A percentile compares a stretch with the other conserved stretches of the same genome.
These are phyloP conservation scores for Chionis minor DNA, from an alignment of 2,113 vertebrate species.

Conservation along the genomic window DNA sequence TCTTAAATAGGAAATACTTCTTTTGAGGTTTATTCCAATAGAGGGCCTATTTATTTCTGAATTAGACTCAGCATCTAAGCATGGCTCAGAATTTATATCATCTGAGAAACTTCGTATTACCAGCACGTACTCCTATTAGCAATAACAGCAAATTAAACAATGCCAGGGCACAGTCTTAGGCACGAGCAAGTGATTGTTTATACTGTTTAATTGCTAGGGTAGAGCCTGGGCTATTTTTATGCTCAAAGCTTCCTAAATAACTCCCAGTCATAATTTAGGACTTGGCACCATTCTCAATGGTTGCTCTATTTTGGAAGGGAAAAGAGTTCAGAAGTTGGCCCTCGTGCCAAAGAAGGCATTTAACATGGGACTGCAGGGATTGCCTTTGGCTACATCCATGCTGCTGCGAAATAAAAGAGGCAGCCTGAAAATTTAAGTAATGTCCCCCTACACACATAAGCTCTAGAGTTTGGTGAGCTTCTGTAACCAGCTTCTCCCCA, in stretches of 20 bases:
- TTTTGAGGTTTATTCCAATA: background rate
- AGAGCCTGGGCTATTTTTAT: background rate
- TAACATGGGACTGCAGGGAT: accelerated
- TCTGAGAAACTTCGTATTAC: background rate
- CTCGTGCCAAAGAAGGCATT: background rate
- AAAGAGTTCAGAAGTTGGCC: background rate
- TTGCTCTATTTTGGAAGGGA: background rate
- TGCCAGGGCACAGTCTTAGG: background rate
- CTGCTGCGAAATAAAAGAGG: background rate
- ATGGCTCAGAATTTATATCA: background rate
- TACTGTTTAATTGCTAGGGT: constrained; percentile 1
- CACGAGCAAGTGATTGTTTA: background rate
- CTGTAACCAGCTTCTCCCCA: background rate
- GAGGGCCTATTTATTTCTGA: background rate
- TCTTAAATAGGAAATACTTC: background rate
- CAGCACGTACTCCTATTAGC: background rate
- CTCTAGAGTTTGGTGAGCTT: background rate
- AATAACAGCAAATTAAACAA: constrained; percentile 8
- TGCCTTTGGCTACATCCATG: background rate
- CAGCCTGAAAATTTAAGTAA: background rate
- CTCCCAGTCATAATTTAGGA: constrained; percentile 28
- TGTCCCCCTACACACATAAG: background rate
- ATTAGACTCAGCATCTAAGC: background rate
- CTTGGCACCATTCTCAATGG: background rate
- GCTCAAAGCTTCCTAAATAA: constrained; percentile 21